Evolutionary conservation across 2,888 invertebrate species (phyloP).

Genomic region (Torymus tubicola): DNA sequence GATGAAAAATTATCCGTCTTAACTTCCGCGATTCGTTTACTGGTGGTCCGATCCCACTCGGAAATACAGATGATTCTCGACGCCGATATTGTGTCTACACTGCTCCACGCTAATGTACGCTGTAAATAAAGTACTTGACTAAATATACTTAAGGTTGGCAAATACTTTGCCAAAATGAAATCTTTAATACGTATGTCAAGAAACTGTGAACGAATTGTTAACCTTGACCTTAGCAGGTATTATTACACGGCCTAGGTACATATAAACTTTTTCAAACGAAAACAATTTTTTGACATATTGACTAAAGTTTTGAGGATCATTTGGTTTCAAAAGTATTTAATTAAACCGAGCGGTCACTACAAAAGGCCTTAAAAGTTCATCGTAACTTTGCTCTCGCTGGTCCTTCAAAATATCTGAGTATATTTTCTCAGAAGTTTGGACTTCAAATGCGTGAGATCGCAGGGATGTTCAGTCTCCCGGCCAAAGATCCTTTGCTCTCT

Average conservation of each 20-base stretch:
- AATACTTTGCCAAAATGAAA: background rate
- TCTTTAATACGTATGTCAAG: too few species aligned
- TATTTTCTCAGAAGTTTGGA: conserved; percentile 20
- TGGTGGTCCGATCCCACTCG: background rate
- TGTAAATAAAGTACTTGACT: conserved; percentile 1
- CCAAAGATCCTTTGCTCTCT: conserved; percentile 7
- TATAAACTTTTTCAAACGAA: background rate
- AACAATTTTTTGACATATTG: background rate
- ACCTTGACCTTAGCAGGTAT: too few species aligned
- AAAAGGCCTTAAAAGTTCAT: conserved; percentile 23
- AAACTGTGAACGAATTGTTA: too few species aligned
- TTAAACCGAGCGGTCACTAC: background rate
- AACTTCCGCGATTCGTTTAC: conserved; percentile 5
- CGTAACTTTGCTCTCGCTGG: conserved; percentile 36
- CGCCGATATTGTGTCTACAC: background rate
- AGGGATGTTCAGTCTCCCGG: conserved; percentile 14
- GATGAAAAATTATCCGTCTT: background rate
- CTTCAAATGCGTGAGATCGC: conserved; percentile 1
- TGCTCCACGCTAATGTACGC: background rate
- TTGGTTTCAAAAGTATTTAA: conserved; percentile 2
- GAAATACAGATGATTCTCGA: background rate
- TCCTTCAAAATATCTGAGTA: conserved; percentile 1
- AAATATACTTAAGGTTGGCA: background rate
- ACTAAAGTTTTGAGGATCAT: background rate
- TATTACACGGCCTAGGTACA: too few species aligned